Evolutionary conservation across 1,140 invertebrate species (phyloP), one percentile per base, ranked within the genome.

Genomic region (Orchesella cincta): DNA sequence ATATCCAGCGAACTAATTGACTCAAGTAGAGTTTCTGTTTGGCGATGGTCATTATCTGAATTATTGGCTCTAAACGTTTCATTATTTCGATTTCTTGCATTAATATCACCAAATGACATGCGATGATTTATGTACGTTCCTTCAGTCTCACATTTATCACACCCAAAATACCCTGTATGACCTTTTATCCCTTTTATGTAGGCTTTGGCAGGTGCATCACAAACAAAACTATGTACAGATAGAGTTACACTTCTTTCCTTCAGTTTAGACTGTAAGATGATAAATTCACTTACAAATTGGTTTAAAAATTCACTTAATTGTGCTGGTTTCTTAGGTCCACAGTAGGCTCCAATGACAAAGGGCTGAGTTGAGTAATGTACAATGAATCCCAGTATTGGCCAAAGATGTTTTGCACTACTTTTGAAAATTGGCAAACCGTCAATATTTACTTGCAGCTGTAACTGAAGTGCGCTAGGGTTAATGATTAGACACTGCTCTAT

Each of bases 191-290:
- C 26, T 72, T 82, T 82, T 2, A 85, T 76, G 74, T 82, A 83
- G 35, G 82, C 76, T 46, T 79, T 75, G 5, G 83, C 84, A 28
- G 82, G 83, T 1, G 83, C 80, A 81, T 85, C 84, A 81, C 82
- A 84, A 36, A 85, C 74, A 31, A 84, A 52, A 62, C 70, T 75
- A 33, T 46, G 39, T 18, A 46, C 5, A 8, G 39, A 46, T 8
- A 46, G 18, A n/a, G n/a, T n/a, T n/a, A n/a, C n/a, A n/a, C n/a
- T n/a, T 18, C 29, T 80, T 23, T 18, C 79, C n/a, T 26, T 36
- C 0, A n/a, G 83, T 34, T 28, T 80, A 78, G 73, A 67, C 16
- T 20, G 72, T 20, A 29, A 80, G 8, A 1, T 71, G n/a, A 33
- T 74, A 1, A 79, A 31, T 78, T 84, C 83, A 39, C 77, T 35